Base-by-base conservation (phyloP, 2,113 vertebrate species). In the Leucoraja erinaceus region DNA sequence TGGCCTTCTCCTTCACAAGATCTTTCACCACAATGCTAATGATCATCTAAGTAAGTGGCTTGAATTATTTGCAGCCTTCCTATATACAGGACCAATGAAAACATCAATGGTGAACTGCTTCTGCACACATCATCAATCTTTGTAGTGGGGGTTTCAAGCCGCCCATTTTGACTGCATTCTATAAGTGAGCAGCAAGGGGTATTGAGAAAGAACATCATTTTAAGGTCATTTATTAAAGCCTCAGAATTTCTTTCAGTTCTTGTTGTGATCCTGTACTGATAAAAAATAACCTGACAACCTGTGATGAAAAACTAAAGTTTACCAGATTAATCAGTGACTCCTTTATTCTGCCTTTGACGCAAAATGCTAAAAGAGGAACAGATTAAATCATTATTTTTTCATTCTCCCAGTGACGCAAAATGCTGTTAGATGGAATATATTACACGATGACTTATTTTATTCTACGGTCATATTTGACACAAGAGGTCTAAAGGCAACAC, bases 301-400 rank as follows among this genome's bases (percentile, higher is more conserved):
- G 66, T 54, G 68, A 91, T 28, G 22, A 11, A 91, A 74, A 54
- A 91, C 33, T 91, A 72, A 54, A 91, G 83, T 91, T 72, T 91
- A 38, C 47, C 90, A 54, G 38, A 72, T 91, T 91, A 91, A 91
- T 72, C 90, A 91, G 66, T 91, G 33, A 91, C n/a, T 72, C 18
- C 83, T 72, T 91, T 28, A 74, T 91, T 72, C 33, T 25, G 33
- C 66, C n/a, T 28, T 47, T 91, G 90, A 91, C 22, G 68, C 22
- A 72, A 91, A 74, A 72, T 74, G 66, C 33, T 91, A 2, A 28
- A 91, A 91, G 66, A 28, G 12, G 66, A 91, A 70, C 66, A 28
- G 66, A 91, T 91, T 91, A 91, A 91, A 72, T 54, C 72, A 72
- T 91, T 70, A 91, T 33, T 91, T 91, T 72, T 66, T 91, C 33